Conservation (phyloP, 2,113 vertebrate species). For the Pontoporia blainvillei region DNA sequence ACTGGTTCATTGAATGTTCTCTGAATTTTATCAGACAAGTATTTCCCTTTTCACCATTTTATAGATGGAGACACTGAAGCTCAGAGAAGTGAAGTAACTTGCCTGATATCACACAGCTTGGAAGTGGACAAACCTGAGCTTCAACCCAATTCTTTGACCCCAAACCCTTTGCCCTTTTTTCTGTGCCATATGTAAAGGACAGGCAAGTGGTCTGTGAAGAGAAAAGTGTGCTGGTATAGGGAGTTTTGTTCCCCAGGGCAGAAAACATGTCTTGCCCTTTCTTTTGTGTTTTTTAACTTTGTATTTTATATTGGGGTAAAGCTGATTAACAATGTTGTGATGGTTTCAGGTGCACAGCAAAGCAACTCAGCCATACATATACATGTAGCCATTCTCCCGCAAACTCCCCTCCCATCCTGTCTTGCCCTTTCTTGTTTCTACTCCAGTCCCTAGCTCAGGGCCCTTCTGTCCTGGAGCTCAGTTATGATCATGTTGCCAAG, state of each 20-base stretch:
- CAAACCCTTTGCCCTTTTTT: background rate
- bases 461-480: background rate
- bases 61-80: background rate
- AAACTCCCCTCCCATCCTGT: too few relatives aligned
- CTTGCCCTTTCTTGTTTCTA: background rate
- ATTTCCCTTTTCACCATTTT: background rate
- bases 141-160: background rate
- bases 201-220: background rate
- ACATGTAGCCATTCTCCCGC: too few relatives aligned
- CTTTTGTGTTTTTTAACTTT: too few relatives aligned
- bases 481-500: background rate
- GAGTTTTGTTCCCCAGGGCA: background rate
- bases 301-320: too few relatives aligned
- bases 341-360: too few relatives aligned
- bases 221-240: background rate
- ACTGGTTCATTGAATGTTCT: background rate
- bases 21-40: background rate
- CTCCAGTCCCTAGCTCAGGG: background rate
- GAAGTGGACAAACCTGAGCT: background rate
- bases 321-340: too few relatives aligned
- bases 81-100: constrained; percentile 3
- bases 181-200: background rate
- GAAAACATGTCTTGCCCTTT: background rate
- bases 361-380: too few relatives aligned
- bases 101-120: background rate